Evolutionary conservation across 2,797 vertebrate genomes (phyloP), one percentile per base, ranked within the genome.

Genomic region (Cottoperca gobio): DNA sequence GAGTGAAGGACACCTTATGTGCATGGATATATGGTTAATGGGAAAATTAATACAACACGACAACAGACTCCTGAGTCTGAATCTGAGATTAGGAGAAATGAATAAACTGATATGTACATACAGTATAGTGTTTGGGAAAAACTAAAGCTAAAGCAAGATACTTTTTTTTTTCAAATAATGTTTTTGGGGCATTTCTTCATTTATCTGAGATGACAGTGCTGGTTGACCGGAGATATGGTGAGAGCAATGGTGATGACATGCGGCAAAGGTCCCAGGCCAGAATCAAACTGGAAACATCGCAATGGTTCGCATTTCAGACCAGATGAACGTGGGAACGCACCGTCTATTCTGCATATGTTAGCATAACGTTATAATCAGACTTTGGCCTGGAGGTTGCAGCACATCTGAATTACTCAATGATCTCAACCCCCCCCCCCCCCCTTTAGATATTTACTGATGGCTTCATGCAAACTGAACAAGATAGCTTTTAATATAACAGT

Each of bases 1-100:
- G 59, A 68, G 70, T 79, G 39, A 69, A 31, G 60, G 52, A 83
- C 49, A 54, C 42, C 33, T 52, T 26, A 23, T 21, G 49, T 64
- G 55, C 40, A 50, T 55, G 39, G 68, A 46, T 49, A 42, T 24
- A 68, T 54, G 55, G 64, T 79, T 67, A 73, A 76, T 74, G 62
- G 24, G 63, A 68, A 63, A 55, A 84, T n/a, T 31, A 39, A 73
- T 76, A 40, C 46, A 49, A 58, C 42, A 73, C 5, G 39, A 40
- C 28, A 60, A 69, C 16, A 16, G 35, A 74, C 67, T 52, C 5
- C 10, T 4, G 19, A 65, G 55, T 35, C 19, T 26, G 39, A 21
- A n/a, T 40, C 2, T 43, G 2, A 19, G 40, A 5, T 16, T 2
- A n/a, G n/a, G n/a, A n/a, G n/a, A 70, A 46, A n/a, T n/a, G n/a